Evolutionary conservation across 2,113 vertebrate species (phyloP).

Genomic region (Sylvilagus bachmani): DNA sequence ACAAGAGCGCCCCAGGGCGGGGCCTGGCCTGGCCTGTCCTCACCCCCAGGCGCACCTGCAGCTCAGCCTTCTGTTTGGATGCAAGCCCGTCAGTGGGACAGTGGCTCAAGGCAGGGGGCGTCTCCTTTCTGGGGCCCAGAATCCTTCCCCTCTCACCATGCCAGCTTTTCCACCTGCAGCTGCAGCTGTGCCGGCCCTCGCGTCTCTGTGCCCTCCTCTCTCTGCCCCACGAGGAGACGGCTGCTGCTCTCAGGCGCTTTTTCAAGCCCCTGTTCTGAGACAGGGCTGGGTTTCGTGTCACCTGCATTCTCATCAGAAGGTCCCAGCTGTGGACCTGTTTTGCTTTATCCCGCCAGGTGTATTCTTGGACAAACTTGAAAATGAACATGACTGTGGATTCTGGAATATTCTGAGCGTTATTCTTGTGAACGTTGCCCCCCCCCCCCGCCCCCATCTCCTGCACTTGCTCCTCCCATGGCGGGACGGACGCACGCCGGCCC

Average conservation of each 20-base stretch:
- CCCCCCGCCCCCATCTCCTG: neutral
- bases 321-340: neutral
- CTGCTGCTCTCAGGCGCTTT: neutral
- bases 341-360: neutral
- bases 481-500: accelerated
- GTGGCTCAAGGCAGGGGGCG: too few relatives aligned
- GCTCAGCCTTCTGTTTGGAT: too few relatives aligned
- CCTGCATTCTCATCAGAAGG: neutral
- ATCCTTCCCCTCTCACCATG: too few relatives aligned
- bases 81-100: too few relatives aligned
- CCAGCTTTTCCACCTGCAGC: too few relatives aligned
- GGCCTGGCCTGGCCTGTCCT: too few relatives aligned
- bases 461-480: accelerated
- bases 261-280: neutral
- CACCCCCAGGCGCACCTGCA: too few relatives aligned
- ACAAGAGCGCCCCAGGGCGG: too few relatives aligned
- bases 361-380: neutral
- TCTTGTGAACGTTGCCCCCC: neutral
- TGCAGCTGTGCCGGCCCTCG: too few relatives aligned
- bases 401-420: neutral
- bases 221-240: too few relatives aligned
- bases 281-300: neutral
- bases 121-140: too few relatives aligned
- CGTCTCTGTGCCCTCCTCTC: too few relatives aligned
- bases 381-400: neutral